Evolutionary conservation across 2,888 invertebrate genomes (phyloP).

Genomic region (Sinodicranocentrus sp.): DNA sequence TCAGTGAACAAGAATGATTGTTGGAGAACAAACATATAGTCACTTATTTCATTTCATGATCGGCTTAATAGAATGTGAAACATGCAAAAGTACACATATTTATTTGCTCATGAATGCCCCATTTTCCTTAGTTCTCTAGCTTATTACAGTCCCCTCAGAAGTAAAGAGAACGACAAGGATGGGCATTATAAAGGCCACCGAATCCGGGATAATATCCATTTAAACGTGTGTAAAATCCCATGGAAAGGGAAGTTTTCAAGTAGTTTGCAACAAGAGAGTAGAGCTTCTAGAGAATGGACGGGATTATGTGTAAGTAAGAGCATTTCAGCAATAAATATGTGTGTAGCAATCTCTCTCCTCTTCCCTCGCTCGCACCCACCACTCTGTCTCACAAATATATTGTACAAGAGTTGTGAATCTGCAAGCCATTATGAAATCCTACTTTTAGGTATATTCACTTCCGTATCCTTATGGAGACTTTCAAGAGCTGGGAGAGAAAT

Average conservation of each 20-base stretch:
- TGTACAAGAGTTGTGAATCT: neutral
- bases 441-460: too few species aligned
- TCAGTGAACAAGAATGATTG: too few species aligned
- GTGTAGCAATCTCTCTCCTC: conserved; percentile 7
- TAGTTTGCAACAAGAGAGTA: conserved; percentile 23
- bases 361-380: too few species aligned
- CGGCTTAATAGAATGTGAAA: conserved; percentile 3
- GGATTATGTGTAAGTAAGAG: conserved; percentile 50
- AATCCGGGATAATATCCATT: conserved; percentile 52
- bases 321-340: conserved; percentile 41
- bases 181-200: conserved; percentile 29
- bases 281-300: conserved; percentile 21
- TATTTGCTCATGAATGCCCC: conserved; percentile 1
- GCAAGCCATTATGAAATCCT: too few species aligned
- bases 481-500: too few species aligned
- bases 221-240: conserved; percentile 59
- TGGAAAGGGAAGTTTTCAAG: conserved; percentile 31
- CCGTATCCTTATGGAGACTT: too few species aligned
- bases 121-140: conserved; percentile 33
- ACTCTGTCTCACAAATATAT: too few species aligned
- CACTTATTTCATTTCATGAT: conserved; percentile 8
- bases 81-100: neutral
- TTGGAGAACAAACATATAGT: too few species aligned
- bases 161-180: conserved; percentile 5
- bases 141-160: conserved; percentile 42